These are phyloP conservation scores for Enteromius unitaeniatus DNA, from an alignment of 2,797 vertebrate genomes.

Conservation along the genomic window DNA sequence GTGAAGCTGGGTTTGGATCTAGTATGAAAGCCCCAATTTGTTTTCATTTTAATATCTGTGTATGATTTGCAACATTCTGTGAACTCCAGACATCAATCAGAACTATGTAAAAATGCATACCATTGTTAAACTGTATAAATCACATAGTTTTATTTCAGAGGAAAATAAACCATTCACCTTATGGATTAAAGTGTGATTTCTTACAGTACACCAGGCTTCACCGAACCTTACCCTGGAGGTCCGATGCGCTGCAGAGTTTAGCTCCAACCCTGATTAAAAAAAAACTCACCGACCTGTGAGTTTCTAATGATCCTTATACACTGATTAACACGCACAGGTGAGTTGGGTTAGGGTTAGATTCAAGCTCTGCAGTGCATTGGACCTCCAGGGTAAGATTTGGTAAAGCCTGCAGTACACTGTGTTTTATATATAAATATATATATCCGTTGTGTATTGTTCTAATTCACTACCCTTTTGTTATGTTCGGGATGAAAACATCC, in stretches of 20 bases:
- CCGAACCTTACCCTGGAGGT: too few species aligned
- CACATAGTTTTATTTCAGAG: background rate
- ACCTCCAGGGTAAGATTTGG: too few species aligned
- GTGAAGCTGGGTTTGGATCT: background rate
- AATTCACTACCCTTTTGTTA: background rate
- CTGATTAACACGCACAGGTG: too few species aligned
- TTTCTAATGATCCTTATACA: too few species aligned
- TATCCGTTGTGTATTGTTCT: too few species aligned
- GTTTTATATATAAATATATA: too few species aligned
- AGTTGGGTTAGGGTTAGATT: too few species aligned
- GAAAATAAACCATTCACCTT: constrained; percentile 18
- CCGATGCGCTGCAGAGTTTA: too few species aligned
- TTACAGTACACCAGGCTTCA: background rate
- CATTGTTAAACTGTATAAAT: background rate
- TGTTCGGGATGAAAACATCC: background rate
- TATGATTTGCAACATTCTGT: background rate
- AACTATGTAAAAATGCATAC: background rate
- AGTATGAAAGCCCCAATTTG: background rate
- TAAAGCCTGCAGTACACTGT: background rate
- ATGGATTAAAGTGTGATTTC: background rate
- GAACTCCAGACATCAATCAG: background rate
- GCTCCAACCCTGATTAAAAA: too few species aligned
- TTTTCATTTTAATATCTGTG: background rate
- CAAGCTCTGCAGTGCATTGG: too few species aligned
- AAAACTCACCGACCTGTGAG: too few species aligned